Base-by-base conservation (phyloP, 2,888 invertebrate genomes). In the Glyphotaelius pellucidus region DNA sequence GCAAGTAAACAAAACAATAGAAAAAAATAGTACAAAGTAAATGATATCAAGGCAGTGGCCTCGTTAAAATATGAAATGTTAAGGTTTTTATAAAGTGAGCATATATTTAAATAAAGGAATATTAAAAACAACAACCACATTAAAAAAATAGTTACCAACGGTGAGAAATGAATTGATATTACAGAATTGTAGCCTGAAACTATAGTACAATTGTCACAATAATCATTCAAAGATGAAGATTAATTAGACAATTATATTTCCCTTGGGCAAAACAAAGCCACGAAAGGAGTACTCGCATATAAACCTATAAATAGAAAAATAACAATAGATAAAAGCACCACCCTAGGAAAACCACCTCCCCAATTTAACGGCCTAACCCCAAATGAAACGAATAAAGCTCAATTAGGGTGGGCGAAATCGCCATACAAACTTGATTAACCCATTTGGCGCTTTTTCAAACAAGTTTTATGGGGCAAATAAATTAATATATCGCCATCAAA, bases 361-460 rank as follows among this genome's bases (percentile, higher is more conserved):
- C n/a, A 67, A 67, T 67, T 67, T 67, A 67, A 67, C 9, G 67
- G 67, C 67, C 67, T 67, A 9, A 25, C 67, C 67, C 67, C 67
- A 67, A 67, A 67, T 67, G 25, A 42, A 86, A 86, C 42, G 25
- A 42, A 86, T 42, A 42, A 86, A 86, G 86, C 86, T 86, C 42
- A 86, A 86, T 86, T 42, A 86, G 67, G 25, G 47, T 47, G 30
- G 42, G 42, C n/a, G 7, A 47, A 90, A 83, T 86, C 79, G 47
- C 85, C 87, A 91, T 86, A 87, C 91, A 86, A 91, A 91, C 32
- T 91, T 91, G 80, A 91, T 91, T 91, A 91, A 80, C 91, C 86
- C 86, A 87, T 91, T 91, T 52, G 81, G 42, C 38, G 86, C 67
- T 91, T 91, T 91, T 87, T 86, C 91, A 91, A 91, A 91, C 91